These are phyloP conservation scores for Agriotes lineatus DNA, from an alignment of 2,888 invertebrate species.

Conservation along the genomic window DNA sequence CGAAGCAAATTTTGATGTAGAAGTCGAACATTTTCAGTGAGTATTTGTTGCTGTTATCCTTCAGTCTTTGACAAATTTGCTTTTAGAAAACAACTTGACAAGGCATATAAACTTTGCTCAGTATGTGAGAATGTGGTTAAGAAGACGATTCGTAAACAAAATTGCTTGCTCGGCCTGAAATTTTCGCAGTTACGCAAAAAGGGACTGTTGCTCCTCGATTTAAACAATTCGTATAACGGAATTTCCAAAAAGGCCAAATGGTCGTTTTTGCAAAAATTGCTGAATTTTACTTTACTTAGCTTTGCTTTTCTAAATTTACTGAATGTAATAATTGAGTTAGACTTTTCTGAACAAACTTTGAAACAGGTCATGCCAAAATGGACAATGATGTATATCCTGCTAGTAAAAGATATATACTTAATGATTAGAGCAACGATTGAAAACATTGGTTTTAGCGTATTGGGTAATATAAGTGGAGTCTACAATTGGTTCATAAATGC, in stretches of 20 bases:
- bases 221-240: slow-evolving; percentile 47
- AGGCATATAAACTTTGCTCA: slow-evolving; percentile 79
- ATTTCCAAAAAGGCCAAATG: slow-evolving; percentile 36
- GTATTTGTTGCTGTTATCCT: slow-evolving; percentile 47
- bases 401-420: neutral
- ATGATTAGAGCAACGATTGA: too few species aligned
- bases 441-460: neutral
- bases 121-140: slow-evolving; percentile 77
- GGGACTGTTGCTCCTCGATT: slow-evolving; percentile 48
- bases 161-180: slow-evolving; percentile 74
- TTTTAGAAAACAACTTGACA: slow-evolving; percentile 77
- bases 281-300: slow-evolving; percentile 27
- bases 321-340: slow-evolving; percentile 17
- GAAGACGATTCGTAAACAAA: slow-evolving; percentile 76
- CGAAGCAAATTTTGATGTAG: slow-evolving; percentile 76
- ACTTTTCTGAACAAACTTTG: slow-evolving; percentile 21
- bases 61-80: neutral
- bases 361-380: slow-evolving; percentile 23
- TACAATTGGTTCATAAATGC: too few species aligned
- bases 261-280: slow-evolving; percentile 21
- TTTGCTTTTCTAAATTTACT: slow-evolving; percentile 42
- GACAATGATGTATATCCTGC: neutral
- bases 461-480: neutral
- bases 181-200: slow-evolving; percentile 53
- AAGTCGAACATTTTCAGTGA: slow-evolving; percentile 77